Evolutionary conservation across 64 coral and sea anemone species (phyloP).

Genomic region (Hydrozoanthus tunicans): DNA sequence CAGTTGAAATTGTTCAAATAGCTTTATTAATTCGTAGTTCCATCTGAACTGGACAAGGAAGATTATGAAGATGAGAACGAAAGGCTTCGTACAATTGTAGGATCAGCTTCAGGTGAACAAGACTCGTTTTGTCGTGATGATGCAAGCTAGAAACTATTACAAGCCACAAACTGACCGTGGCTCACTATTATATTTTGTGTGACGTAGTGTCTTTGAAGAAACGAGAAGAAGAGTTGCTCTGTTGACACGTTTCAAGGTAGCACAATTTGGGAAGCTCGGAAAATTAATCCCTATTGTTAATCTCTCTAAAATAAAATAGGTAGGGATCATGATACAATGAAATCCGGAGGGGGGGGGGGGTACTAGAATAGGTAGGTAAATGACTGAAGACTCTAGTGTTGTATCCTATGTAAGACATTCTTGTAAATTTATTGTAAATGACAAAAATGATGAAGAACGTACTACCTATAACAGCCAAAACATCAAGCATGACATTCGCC

Average conservation of each 20-base stretch:
- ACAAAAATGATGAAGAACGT: too few relatives aligned
- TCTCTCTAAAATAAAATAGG: too few relatives aligned
- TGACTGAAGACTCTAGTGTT: too few relatives aligned
- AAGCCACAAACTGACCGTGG: neutral
- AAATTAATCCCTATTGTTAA: neutral
- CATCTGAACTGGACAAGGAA: neutral
- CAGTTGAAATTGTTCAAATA: neutral
- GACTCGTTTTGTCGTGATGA: neutral
- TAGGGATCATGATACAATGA: neutral
- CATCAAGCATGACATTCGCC: too few relatives aligned
- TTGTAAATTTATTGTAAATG: too few relatives aligned
- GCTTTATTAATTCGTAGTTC: neutral
- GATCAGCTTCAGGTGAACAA: slow-evolving; percentile 33
- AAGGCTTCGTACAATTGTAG: slow-evolving; percentile 14
- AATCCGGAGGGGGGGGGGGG: neutral
- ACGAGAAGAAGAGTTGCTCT: neutral
- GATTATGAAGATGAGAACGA: neutral
- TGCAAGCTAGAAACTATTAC: too few relatives aligned
- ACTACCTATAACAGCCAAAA: too few relatives aligned
- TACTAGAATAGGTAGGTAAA: neutral
- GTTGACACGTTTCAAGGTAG: neutral
- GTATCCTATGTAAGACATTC: too few relatives aligned
- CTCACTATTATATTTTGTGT: neutral
- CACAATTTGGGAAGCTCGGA: neutral
- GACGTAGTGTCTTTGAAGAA: neutral